Conservation (phyloP, 2,113 vertebrate genomes). For the Ptilorrhoa leucosticta region DNA sequence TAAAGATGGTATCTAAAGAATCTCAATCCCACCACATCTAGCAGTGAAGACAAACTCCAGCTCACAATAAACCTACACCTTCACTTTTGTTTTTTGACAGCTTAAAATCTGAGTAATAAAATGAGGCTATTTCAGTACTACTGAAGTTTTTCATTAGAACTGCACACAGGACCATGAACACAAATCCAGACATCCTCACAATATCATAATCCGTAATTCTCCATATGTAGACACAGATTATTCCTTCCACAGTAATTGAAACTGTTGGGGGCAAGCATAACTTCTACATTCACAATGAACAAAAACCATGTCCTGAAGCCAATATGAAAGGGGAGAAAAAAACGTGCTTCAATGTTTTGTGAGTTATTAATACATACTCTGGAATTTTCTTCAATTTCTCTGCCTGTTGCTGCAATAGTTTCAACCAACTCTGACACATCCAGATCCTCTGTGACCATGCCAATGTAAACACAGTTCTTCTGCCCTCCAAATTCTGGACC, state of each 20-base stretch:
- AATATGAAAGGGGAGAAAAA: not conserved
- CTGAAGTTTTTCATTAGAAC: not conserved
- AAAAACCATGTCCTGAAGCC: constrained; percentile 5
- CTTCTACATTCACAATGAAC: constrained; percentile 3
- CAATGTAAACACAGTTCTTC: constrained; percentile 86
- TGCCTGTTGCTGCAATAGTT: constrained; percentile 84
- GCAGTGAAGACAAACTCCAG: not conserved
- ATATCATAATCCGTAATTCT: not conserved
- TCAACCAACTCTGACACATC: constrained; percentile 85
- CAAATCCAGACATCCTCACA: not conserved
- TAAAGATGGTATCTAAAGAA: not conserved
- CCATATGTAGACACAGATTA: not conserved
- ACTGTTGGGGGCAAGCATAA: not conserved
- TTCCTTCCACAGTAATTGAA: not conserved
- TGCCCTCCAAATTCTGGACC: constrained; percentile 85
- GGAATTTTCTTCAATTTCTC: constrained; percentile 92
- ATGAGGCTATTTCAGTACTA: not conserved
- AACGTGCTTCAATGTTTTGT: not conserved
- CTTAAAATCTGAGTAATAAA: not conserved
- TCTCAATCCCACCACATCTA: not conserved
- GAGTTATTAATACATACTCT: constrained; percentile 75
- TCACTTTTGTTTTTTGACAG: not conserved
- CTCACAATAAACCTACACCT: not conserved
- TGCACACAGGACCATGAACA: not conserved
- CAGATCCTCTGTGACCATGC: constrained; percentile 88